Evolutionary conservation across 30 jellyfish, hydroid and myxozoan genomes (phyloP).

Genomic region (Clytia hemisphaerica): DNA sequence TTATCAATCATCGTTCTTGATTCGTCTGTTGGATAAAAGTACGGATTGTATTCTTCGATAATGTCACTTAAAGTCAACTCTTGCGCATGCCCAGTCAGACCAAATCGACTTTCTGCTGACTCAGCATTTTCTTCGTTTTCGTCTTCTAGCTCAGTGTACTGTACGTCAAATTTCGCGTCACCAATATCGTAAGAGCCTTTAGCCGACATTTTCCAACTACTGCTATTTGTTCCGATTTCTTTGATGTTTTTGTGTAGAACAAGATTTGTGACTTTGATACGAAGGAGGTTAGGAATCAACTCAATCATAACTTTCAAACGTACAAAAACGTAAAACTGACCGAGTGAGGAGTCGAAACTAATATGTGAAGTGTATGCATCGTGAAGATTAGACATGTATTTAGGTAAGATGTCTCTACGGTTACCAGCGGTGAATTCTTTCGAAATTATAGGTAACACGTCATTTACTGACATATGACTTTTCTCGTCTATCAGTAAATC

Average conservation of each 20-base stretch:
- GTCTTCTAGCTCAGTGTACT: slow-evolving; percentile 70
- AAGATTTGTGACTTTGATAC: slow-evolving; percentile 49
- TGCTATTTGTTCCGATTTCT: slow-evolving; percentile 28
- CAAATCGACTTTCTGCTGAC: slow-evolving; percentile 83
- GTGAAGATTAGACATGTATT: slow-evolving; percentile 52
- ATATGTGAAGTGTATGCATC: slow-evolving; percentile 89
- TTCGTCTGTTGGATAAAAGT: slow-evolving; percentile 49
- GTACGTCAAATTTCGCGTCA: slow-evolving; percentile 54
- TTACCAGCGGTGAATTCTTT: slow-evolving; percentile 59
- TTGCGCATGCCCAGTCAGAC: slow-evolving; percentile 73
- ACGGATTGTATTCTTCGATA: slow-evolving; percentile 77
- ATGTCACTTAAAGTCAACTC: slow-evolving; percentile 60
- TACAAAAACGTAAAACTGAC: slow-evolving; percentile 61
- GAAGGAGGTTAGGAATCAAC: slow-evolving; percentile 57
- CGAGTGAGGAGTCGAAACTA: slow-evolving; percentile 70
- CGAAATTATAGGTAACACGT: slow-evolving; percentile 51
- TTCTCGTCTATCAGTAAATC: slow-evolving; percentile 85
- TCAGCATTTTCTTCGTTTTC: no score
- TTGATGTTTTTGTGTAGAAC: slow-evolving; percentile 63
- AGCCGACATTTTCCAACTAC: slow-evolving; percentile 81
- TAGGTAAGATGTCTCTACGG: slow-evolving; percentile 53
- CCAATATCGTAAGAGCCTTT: slow-evolving; percentile 75
- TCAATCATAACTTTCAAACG: slow-evolving; percentile 72
- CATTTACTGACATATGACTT: slow-evolving; percentile 62
- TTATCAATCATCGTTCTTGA: slow-evolving; percentile 78